Percentiles rank a stretch among this genome's conserved stretches.
Evolutionary conservation across 2,113 vertebrate genomes (phyloP).

Genomic region (Albula goreensis): DNA sequence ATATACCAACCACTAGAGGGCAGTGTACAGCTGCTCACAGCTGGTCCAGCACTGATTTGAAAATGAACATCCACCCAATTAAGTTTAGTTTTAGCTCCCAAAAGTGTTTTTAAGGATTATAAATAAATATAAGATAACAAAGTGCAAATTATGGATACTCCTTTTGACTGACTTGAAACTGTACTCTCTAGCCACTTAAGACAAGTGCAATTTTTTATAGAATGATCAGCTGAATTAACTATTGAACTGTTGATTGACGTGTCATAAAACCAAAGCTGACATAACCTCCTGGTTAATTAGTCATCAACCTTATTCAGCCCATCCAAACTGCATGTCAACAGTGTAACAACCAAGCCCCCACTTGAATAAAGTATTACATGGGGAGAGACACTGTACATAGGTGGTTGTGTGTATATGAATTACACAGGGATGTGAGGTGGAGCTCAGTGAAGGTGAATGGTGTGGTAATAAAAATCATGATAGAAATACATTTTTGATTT

Average conservation of each 20-base stretch:
- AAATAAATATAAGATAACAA: conserved; percentile 33
- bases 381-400: not conserved
- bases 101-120: conserved; percentile 34
- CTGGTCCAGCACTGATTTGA: conserved; percentile 42
- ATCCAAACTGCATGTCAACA: conserved; percentile 16
- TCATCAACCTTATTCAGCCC: conserved; percentile 23
- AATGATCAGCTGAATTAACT: conserved; percentile 17
- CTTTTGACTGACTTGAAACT: conserved; percentile 31
- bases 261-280: conserved; percentile 31
- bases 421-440: not conserved
- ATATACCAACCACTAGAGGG: conserved; percentile 32
- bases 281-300: conserved; percentile 24
- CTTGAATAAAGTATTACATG: conserved; percentile 16
- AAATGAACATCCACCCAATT: not conserved
- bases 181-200: conserved; percentile 39
- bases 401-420: not conserved
- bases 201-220: conserved; percentile 32
- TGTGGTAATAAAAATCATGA: conserved; percentile 28
- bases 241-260: conserved; percentile 13
- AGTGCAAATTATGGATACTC: conserved; percentile 47
- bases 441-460: not conserved
- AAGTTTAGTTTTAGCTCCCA: conserved; percentile 45
- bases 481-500: conserved; percentile 48
- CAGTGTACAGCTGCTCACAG: conserved; percentile 27
- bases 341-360: conserved; percentile 16